Evolutionary conservation across 1,140 invertebrate genomes (phyloP).

Genomic region (Campoletis sonorensis): DNA sequence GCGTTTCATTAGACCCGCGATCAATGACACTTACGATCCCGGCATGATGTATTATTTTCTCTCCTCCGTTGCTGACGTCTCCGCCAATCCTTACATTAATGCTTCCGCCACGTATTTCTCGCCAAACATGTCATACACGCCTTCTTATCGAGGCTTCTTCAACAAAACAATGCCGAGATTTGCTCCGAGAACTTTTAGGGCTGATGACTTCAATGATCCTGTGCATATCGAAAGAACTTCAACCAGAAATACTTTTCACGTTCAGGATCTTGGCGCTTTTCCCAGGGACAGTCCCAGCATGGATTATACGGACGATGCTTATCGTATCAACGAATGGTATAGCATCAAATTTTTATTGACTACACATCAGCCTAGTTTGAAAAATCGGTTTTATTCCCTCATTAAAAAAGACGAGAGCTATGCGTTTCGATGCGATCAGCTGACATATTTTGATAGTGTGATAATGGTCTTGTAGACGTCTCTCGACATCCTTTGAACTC

Average conservation of each 20-base stretch:
- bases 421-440: too few relatives aligned
- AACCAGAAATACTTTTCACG: slow-evolving; percentile 91
- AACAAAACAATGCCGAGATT: slow-evolving; percentile 97
- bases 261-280: slow-evolving; percentile 90
- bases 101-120: slow-evolving; percentile 96
- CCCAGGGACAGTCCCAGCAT: slow-evolving; percentile 82
- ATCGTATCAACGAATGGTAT: slow-evolving; percentile 97
- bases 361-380: too few relatives aligned
- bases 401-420: too few relatives aligned
- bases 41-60: slow-evolving; percentile 99
- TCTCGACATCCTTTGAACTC: too few relatives aligned
- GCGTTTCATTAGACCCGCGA: slow-evolving; percentile 90
- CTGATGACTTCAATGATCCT: slow-evolving; percentile 96
- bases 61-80: slow-evolving; percentile 95
- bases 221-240: slow-evolving; percentile 94
- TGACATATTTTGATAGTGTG: too few relatives aligned
- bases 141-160: slow-evolving; percentile 96
- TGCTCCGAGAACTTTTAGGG: slow-evolving; percentile 93
- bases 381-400: too few relatives aligned
- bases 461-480: too few relatives aligned
- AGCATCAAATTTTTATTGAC: slow-evolving; percentile 50
- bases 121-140: slow-evolving; percentile 95
- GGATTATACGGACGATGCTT: slow-evolving; percentile 94
- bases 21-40: slow-evolving; percentile 95
- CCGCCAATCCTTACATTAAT: slow-evolving; percentile 94